phyloP scores from a whole-genome alignment of 1,140 invertebrate genomes.

The Drosophila nebulosa region DNA sequence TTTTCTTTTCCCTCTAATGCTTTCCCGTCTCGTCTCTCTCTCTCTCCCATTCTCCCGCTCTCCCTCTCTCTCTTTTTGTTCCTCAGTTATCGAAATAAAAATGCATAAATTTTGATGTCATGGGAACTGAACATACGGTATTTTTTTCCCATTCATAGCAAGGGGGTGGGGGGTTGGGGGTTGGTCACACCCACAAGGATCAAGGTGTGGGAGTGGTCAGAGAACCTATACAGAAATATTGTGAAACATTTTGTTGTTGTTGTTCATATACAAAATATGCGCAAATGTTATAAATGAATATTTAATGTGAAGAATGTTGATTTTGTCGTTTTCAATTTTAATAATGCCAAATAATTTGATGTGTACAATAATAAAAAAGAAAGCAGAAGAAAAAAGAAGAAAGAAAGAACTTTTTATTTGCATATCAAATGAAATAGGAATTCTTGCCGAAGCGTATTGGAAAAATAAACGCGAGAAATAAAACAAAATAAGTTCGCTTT shows the following conservation, averaged over 20 bases:
- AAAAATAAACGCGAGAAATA: neutral
- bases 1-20: constrained; percentile 4
- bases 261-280: constrained; percentile 3
- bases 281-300: constrained; percentile 14
- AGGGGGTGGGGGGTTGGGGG: neutral
- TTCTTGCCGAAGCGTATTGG: neutral
- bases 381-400: neutral
- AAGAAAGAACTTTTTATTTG: neutral
- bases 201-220: neutral
- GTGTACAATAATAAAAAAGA: neutral
- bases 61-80: neutral
- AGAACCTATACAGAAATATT: constrained; percentile 5
- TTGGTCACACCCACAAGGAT: too few relatives aligned
- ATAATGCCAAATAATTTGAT: neutral
- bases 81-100: constrained; percentile 44
- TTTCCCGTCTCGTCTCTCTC: neutral
- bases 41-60: neutral
- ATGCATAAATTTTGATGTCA: constrained; percentile 64
- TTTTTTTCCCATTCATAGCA: constrained; percentile 27
- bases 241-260: neutral
- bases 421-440: neutral
- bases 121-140: constrained; percentile 63
- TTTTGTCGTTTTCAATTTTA: constrained; percentile 3
- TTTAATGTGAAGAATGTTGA: constrained; percentile 7
- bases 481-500: neutral